phyloP scores from a whole-genome alignment of 2,888 invertebrate genomes.

The Lordiphosa andalusiaca region DNA sequence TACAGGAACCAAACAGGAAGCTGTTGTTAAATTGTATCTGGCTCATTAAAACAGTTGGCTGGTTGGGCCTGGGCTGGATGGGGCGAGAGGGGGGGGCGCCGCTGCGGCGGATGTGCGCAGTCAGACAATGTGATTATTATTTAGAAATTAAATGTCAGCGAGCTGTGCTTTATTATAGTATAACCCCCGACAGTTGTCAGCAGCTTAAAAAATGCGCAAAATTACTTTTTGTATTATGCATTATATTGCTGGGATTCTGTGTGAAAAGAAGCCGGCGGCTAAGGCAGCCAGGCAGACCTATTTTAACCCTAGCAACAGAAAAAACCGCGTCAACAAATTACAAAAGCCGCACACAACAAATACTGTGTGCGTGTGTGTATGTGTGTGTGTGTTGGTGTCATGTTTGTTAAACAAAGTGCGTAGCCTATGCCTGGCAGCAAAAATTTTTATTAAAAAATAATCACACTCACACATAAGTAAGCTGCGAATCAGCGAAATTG shows the following conservation, averaged over 20 bases:
- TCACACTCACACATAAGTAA: constrained; percentile 39
- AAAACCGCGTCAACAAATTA: constrained; percentile 61
- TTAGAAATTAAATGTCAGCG: constrained; percentile 45
- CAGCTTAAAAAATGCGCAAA: constrained; percentile 66
- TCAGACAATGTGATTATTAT: constrained; percentile 62
- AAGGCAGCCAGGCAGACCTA: constrained; percentile 59
- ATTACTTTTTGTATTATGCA: constrained; percentile 64
- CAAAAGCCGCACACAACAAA: constrained; percentile 64
- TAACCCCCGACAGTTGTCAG: constrained; percentile 60
- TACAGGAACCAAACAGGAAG: constrained; percentile 71
- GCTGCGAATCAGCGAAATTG: constrained; percentile 34
- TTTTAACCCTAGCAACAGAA: constrained; percentile 63
- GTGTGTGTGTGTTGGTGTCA: constrained; percentile 51
- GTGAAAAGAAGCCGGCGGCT: constrained; percentile 41
- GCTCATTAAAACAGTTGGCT: constrained; percentile 68
- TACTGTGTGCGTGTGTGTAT: constrained; percentile 28
- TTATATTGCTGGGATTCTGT: constrained; percentile 30
- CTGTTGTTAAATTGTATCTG: constrained; percentile 67
- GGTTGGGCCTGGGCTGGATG: constrained; percentile 23
- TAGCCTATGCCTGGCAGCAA: constrained; percentile 65
- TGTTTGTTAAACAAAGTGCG: constrained; percentile 68
- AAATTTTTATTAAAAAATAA: constrained; percentile 69
- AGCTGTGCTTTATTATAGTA: constrained; percentile 38
- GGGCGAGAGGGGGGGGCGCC: too few species aligned
- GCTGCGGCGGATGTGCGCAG: constrained; percentile 52